These are phyloP conservation scores for Heptranchias perlo DNA, from an alignment of 2,113 vertebrate species.

Conservation along the genomic window DNA sequence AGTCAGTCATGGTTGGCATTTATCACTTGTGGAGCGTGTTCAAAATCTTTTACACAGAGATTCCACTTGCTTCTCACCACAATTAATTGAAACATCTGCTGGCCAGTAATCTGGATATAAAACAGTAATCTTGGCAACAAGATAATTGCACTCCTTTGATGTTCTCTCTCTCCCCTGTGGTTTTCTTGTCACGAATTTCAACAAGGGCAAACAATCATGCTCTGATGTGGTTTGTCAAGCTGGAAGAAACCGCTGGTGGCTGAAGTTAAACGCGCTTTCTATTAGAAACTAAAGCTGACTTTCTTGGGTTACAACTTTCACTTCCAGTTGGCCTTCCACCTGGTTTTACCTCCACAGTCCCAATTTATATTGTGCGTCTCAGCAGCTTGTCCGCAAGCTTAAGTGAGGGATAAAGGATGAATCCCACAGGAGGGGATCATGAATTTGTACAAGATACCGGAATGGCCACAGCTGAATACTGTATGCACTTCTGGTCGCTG, in stretches of 20 bases:
- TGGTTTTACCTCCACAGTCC: neutral
- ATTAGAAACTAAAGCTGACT: neutral
- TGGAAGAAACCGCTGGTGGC: neutral
- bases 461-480: neutral
- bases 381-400: neutral
- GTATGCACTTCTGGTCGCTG: too few relatives aligned
- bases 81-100: neutral
- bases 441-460: neutral
- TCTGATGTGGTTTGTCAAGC: neutral
- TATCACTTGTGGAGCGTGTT: neutral
- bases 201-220: neutral
- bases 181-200: neutral
- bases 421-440: neutral
- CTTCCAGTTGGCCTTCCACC: neutral
- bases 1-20: neutral
- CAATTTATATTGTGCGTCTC: neutral
- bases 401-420: neutral
- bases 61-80: neutral
- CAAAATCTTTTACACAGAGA: neutral
- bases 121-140: neutral
- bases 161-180: neutral
- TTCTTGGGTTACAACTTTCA: neutral
- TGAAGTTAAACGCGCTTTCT: neutral
- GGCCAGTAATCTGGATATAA: too few relatives aligned
- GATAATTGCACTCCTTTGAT: neutral